Base-by-base conservation (phyloP, 2,113 vertebrate genomes). In the Ailuropoda melanoleuca region DNA sequence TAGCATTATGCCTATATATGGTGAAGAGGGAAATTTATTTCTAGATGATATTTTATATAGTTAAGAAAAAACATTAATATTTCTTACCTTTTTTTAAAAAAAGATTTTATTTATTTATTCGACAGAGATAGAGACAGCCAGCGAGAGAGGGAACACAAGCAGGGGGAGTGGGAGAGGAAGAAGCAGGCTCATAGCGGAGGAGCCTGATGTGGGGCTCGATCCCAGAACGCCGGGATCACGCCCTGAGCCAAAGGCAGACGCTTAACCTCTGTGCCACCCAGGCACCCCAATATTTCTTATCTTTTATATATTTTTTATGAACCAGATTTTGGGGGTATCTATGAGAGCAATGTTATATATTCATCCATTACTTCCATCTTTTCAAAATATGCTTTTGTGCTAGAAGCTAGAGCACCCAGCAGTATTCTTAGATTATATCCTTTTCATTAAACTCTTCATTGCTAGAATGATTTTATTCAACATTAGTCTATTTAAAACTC, bases 1-100 rank as follows among this genome's bases (percentile, higher is more conserved):
- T 97, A 98, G 97, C 97, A 95, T 97, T 97, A 97, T 60, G 93
- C 94, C 84, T 85, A 95, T 94, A 86, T 87, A 90, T 93, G 87
- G 37, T 88, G 83, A 97, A 94, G 72, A 94, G 23, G 24, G 74
- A 95, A 94, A 86, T 95, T 97, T 96, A 86, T 93, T 98, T 97
- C 93, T 93, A 98, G 97, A 97, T 96, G 84, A 75, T 93, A 68
- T 58, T 97, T 97, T 86, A 90, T 78, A 88, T 83, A 56, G 31
- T 96, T 93, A 97, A 90, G 75, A 88, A 96, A 96, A 97, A 98
- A 60, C 23, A n/a, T 75, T 89, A 96, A 96, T 91, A 89, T 91
- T 74, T 95, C 10, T n/a, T n/a, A n/a, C n/a, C n/a, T n/a, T n/a
- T n/a, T n/a, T n/a, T n/a, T n/a, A n/a, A n/a, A n/a, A n/a, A n/a